These are phyloP conservation scores for Sisyra nigra DNA, from an alignment of 2,888 invertebrate genomes.

Conservation along the genomic window DNA sequence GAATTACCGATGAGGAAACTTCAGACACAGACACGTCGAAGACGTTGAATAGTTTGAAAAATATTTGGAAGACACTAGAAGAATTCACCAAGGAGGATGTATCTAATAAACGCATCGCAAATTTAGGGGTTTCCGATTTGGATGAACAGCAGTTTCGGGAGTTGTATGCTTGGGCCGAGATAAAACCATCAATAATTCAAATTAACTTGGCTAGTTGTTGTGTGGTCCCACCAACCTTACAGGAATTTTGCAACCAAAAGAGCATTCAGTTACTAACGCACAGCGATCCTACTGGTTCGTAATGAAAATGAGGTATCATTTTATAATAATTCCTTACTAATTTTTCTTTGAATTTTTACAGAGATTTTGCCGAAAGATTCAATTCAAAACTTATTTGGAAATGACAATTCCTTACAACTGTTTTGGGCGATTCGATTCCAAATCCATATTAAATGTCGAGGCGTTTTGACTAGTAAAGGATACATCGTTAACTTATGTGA, in stretches of 20 bases:
- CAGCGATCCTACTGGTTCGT: slow-evolving; percentile 75
- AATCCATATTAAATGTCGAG: slow-evolving; percentile 79
- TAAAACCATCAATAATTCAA: slow-evolving; percentile 80
- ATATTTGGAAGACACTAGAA: slow-evolving; percentile 65
- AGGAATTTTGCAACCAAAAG: slow-evolving; percentile 77
- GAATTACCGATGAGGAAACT: slow-evolving; percentile 19
- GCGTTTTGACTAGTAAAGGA: slow-evolving; percentile 81
- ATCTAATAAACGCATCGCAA: slow-evolving; percentile 38
- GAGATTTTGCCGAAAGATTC: slow-evolving; percentile 38
- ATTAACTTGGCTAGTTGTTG: slow-evolving; percentile 87
- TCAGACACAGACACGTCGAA: slow-evolving; percentile 24
- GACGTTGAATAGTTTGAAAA: slow-evolving; percentile 45
- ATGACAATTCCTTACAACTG: slow-evolving; percentile 26
- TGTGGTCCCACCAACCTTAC: slow-evolving; percentile 80
- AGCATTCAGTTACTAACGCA: slow-evolving; percentile 90
- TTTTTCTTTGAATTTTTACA: slow-evolving; percentile 19
- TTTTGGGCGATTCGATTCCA: slow-evolving; percentile 78
- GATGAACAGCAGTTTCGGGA: slow-evolving; percentile 63
- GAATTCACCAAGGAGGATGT: slow-evolving; percentile 40
- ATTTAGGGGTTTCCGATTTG: slow-evolving; percentile 80
- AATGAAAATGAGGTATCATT: slow-evolving; percentile 10
- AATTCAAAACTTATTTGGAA: slow-evolving; percentile 38
- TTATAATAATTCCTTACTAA: slow-evolving; percentile 7
- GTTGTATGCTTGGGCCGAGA: slow-evolving; percentile 57
- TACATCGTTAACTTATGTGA: slow-evolving; percentile 44